phyloP scores from a whole-genome alignment of 2,888 invertebrate species.

The Diarsia brunnea region DNA sequence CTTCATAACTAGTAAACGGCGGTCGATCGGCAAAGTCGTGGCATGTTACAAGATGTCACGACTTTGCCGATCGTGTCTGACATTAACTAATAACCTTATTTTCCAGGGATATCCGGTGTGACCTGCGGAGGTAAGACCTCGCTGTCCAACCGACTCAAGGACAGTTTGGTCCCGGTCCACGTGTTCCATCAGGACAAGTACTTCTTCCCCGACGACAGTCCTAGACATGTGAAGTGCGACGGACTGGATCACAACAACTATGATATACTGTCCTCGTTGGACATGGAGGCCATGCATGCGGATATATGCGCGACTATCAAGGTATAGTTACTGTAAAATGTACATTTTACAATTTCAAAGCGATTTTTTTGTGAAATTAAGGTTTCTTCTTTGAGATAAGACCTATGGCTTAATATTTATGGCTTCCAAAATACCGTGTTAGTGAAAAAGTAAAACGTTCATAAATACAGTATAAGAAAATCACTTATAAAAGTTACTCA shows the following conservation, averaged over 20 bases:
- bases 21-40: no score
- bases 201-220: conserved; percentile 92
- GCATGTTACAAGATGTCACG: no score
- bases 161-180: conserved; percentile 84
- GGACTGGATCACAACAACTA: conserved; percentile 94
- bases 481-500: no score
- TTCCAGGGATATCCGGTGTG: conserved; percentile 93
- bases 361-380: no score
- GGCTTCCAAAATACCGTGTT: no score
- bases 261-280: conserved; percentile 93
- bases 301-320: background rate
- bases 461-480: no score
- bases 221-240: conserved; percentile 91
- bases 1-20: no score
- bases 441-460: no score
- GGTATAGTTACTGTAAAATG: background rate
- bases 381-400: background rate
- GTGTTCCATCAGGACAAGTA: conserved; percentile 94
- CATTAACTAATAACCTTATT: background rate
- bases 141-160: conserved; percentile 90
- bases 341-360: no score
- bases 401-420: no score
- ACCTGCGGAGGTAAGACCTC: conserved; percentile 97
- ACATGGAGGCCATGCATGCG: conserved; percentile 92
- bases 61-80: background rate